These are phyloP conservation scores for Gasteruption jaculator DNA, from an alignment of 2,888 invertebrate genomes.

Conservation along the genomic window DNA sequence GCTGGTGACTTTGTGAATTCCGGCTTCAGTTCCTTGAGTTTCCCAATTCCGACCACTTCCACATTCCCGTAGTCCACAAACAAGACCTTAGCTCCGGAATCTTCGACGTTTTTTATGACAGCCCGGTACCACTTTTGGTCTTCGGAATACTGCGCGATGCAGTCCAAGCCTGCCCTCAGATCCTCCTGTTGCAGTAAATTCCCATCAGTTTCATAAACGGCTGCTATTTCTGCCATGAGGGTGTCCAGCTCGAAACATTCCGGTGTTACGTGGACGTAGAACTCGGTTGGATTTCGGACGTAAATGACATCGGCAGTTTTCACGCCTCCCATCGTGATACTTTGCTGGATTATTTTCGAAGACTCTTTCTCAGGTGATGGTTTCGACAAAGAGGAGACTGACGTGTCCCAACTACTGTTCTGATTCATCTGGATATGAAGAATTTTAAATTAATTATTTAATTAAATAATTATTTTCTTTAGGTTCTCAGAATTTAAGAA, in stretches of 20 bases:
- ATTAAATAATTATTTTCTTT: slow-evolving; percentile 1
- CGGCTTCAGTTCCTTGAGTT: slow-evolving; percentile 49
- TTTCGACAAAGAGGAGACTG: no score
- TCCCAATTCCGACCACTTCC: slow-evolving; percentile 56
- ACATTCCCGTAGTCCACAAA: slow-evolving; percentile 72
- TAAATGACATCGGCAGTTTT: slow-evolving; percentile 39
- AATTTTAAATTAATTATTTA: no score
- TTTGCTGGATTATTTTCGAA: slow-evolving; percentile 24
- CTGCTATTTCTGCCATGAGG: slow-evolving; percentile 37
- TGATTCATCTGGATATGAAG: no score
- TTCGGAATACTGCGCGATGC: slow-evolving; percentile 42
- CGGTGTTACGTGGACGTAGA: slow-evolving; percentile 40
- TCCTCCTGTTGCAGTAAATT: slow-evolving; percentile 26
- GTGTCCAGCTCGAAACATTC: slow-evolving; percentile 34
- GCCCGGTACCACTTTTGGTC: slow-evolving; percentile 74
- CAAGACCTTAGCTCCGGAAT: slow-evolving; percentile 55
- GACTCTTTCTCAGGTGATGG: not conserved
- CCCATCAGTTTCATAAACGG: slow-evolving; percentile 34
- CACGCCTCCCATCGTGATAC: slow-evolving; percentile 31
- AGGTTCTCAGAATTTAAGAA: not conserved
- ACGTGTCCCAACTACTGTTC: not conserved
- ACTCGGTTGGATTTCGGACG: slow-evolving; percentile 34
- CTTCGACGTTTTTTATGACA: slow-evolving; percentile 51
- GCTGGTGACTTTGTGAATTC: slow-evolving; percentile 39
- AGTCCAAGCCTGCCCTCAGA: slow-evolving; percentile 29